A percentile compares a stretch with the other conserved stretches of the same genome.
phyloP scores from a whole-genome alignment of 2,888 invertebrate species.

The Lymantria monacha region DNA sequence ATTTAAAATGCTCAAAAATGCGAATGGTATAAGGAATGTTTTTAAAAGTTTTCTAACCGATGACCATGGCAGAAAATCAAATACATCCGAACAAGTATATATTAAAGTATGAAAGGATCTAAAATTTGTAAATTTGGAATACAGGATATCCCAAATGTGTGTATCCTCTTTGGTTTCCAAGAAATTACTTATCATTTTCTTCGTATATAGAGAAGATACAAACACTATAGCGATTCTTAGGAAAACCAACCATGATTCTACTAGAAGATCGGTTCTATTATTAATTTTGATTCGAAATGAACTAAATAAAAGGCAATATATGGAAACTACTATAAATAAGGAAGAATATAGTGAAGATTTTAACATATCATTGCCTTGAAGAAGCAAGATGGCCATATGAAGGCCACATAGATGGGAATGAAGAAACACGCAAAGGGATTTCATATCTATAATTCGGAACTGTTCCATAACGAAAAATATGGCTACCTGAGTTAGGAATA shows the following conservation, averaged over 20 bases:
- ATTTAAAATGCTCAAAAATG: slow-evolving; percentile 63
- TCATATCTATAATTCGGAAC: slow-evolving; percentile 72
- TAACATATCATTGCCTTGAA: slow-evolving; percentile 75
- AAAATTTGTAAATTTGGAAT: slow-evolving; percentile 85
- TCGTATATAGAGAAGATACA: slow-evolving; percentile 58
- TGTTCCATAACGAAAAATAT: slow-evolving; percentile 88
- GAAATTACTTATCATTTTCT: slow-evolving; percentile 60
- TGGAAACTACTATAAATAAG: slow-evolving; percentile 62
- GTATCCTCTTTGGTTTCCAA: slow-evolving; percentile 77
- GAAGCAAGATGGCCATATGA: slow-evolving; percentile 60
- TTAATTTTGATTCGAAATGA: slow-evolving; percentile 54
- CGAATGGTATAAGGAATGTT: slow-evolving; percentile 83
- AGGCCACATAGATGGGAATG: slow-evolving; percentile 71
- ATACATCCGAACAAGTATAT: slow-evolving; percentile 90
- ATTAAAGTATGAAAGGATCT: slow-evolving; percentile 89
- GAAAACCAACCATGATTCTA: slow-evolving; percentile 53
- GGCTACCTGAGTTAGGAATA: slow-evolving; percentile 88
- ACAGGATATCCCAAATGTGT: slow-evolving; percentile 87
- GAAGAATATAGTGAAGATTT: slow-evolving; percentile 75
- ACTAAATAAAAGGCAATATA: slow-evolving; percentile 61
- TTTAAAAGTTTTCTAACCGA: slow-evolving; percentile 74
- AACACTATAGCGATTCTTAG: slow-evolving; percentile 46
- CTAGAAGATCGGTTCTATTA: slow-evolving; percentile 48
- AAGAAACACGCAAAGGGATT: slow-evolving; percentile 57
- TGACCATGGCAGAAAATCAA: slow-evolving; percentile 85